Conservation (phyloP, 1,140 invertebrate genomes). For the Asobara japonica region DNA sequence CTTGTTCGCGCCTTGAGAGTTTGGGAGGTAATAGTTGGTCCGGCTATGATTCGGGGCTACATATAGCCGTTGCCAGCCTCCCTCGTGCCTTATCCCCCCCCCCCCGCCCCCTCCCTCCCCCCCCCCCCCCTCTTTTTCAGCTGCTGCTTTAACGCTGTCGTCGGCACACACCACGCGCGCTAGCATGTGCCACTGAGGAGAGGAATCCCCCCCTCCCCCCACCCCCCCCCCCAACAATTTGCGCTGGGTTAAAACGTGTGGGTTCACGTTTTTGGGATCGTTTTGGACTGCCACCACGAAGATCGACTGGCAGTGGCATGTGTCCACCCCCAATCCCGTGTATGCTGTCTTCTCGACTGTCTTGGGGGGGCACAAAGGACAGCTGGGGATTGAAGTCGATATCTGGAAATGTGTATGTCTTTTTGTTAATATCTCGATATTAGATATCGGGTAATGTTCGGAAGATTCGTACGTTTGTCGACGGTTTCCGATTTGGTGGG, state of each 20-base stretch:
- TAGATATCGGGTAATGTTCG: no score
- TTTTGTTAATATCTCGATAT: no score
- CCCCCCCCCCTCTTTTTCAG: slow-evolving; percentile 45
- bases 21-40: slow-evolving; percentile 63
- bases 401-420: neutral
- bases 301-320: neutral
- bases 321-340: slow-evolving; percentile 3
- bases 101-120: slow-evolving; percentile 54
- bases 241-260: neutral
- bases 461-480: no score
- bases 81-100: slow-evolving; percentile 50
- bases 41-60: slow-evolving; percentile 63
- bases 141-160: slow-evolving; percentile 34
- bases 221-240: neutral
- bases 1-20: slow-evolving; percentile 44
- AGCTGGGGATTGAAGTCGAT: slow-evolving; percentile 21
- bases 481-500: no score
- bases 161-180: slow-evolving; percentile 16
- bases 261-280: neutral
- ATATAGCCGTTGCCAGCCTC: slow-evolving; percentile 62
- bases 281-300: slow-evolving; percentile 19
- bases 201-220: slow-evolving; percentile 18
- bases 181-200: slow-evolving; percentile 33
- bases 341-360: neutral
- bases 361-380: slow-evolving; percentile 22